Percentiles rank a stretch among this genome's conserved stretches.
Conservation (phyloP, 2,797 vertebrate genomes). For the Bovichtus diacanthus region DNA sequence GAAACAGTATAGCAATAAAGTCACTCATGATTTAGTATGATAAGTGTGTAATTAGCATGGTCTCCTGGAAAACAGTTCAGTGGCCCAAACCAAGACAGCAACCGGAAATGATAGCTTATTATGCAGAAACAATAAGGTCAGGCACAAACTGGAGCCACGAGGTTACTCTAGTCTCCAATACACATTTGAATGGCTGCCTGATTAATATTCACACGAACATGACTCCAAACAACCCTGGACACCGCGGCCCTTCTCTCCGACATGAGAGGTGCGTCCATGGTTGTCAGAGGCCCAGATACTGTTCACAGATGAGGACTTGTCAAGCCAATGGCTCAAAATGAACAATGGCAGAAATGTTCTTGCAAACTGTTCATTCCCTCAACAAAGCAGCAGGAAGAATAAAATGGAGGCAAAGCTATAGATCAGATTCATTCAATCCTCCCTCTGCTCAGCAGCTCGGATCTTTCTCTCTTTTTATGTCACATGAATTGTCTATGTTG, state of each 20-base stretch:
- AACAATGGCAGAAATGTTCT: background rate
- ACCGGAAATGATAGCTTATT: background rate
- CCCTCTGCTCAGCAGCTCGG: background rate
- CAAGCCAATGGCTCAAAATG: background rate
- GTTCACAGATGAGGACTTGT: background rate
- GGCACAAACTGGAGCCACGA: background rate
- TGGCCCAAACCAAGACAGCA: background rate
- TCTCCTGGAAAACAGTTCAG: background rate
- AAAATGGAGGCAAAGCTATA: background rate
- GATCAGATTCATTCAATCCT: conserved; percentile 1
- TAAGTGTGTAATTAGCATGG: background rate
- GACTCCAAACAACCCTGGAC: background rate
- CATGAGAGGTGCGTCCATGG: background rate
- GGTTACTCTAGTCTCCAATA: background rate
- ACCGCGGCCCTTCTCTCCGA: background rate
- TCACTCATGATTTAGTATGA: background rate
- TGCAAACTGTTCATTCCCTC: conserved; percentile 5
- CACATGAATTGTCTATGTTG: too few relatives aligned
- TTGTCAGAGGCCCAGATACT: background rate
- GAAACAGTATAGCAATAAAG: background rate
- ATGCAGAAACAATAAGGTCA: background rate
- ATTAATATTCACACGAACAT: background rate
- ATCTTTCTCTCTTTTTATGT: background rate
- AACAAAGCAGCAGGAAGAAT: conserved; percentile 7
- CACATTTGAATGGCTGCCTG: background rate